Conservation (phyloP, 1,140 invertebrate genomes). For the Onthophagus taurus region DNA sequence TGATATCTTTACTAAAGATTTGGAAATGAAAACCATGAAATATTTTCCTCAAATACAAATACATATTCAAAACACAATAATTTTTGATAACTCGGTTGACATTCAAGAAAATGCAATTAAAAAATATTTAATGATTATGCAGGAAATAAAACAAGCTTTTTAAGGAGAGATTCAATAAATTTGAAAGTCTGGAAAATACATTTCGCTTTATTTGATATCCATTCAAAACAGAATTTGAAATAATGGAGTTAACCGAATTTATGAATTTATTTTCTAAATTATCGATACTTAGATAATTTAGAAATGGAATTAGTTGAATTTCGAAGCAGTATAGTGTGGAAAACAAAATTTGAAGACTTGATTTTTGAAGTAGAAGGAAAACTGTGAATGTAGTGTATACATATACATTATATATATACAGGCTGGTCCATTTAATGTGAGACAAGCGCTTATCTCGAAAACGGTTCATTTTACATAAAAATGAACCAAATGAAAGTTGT, state of each 20-base stretch:
- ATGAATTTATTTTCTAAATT: too few relatives aligned
- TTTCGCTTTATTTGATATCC: slow-evolving; percentile 7
- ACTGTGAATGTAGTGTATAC: too few relatives aligned
- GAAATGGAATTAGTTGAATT: slow-evolving; percentile 11
- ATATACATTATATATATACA: too few relatives aligned
- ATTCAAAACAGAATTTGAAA: too few relatives aligned
- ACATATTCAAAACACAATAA: slow-evolving; percentile 5
- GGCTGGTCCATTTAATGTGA: too few relatives aligned
- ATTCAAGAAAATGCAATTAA: slow-evolving; percentile 4
- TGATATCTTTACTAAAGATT: slow-evolving; percentile 11
- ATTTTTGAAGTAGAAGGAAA: slow-evolving; percentile 12
- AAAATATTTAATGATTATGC: slow-evolving; percentile 2
- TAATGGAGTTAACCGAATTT: slow-evolving; percentile 7
- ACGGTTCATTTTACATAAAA: too few relatives aligned
- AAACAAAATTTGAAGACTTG: slow-evolving; percentile 13
- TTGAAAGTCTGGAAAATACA: slow-evolving; percentile 8
- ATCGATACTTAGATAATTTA: slow-evolving; percentile 7
- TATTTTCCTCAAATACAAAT: slow-evolving; percentile 1
- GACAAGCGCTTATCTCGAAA: too few relatives aligned
- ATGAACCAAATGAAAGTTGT: too few relatives aligned
- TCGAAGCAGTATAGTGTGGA: slow-evolving; percentile 11
- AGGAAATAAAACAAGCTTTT: slow-evolving; percentile 4
- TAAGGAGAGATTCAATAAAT: slow-evolving; percentile 5
- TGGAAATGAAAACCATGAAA: slow-evolving; percentile 11
- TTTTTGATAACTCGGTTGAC: not conserved